These are phyloP conservation scores for Drosophila kokeensis DNA, from an alignment of 2,888 invertebrate species.

Conservation along the genomic window DNA sequence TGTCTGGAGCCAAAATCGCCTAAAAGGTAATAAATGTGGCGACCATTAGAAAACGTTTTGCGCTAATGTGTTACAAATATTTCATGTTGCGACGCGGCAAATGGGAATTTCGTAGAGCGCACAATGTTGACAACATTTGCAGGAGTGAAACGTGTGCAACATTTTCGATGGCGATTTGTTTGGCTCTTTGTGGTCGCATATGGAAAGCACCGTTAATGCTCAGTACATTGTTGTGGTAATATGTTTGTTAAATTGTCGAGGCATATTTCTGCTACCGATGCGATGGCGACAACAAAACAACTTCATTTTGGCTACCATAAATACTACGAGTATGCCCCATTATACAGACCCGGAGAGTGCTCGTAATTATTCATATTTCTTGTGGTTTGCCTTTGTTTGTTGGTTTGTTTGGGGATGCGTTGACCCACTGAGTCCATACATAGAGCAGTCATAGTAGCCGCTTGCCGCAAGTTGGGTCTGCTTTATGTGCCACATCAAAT, in stretches of 20 bases:
- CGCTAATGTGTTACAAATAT: conserved; percentile 79
- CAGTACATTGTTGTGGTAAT: conserved; percentile 77
- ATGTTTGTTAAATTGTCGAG: conserved; percentile 72
- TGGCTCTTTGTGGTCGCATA: conserved; percentile 49
- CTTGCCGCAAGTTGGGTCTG: conserved; percentile 21
- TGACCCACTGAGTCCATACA: conserved; percentile 56
- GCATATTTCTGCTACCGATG: conserved; percentile 63
- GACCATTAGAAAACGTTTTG: conserved; percentile 77
- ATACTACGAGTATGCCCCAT: conserved; percentile 52
- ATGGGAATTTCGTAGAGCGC: conserved; percentile 36
- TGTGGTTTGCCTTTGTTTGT: conserved; percentile 61
- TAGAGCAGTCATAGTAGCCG: conserved; percentile 21
- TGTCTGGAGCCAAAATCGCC: conserved; percentile 45
- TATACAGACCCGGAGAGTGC: conserved; percentile 45
- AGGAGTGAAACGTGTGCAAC: conserved; percentile 21
- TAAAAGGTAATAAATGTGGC: conserved; percentile 61
- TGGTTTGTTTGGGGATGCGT: conserved; percentile 54
- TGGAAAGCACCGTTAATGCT: conserved; percentile 75
- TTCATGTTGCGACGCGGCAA: conserved; percentile 54
- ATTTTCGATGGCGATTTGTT: conserved; percentile 45
- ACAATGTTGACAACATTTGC: conserved; percentile 45
- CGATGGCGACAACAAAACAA: conserved; percentile 57
- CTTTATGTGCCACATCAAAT: conserved; percentile 78
- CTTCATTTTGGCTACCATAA: conserved; percentile 70
- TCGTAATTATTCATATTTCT: conserved; percentile 75